Percentiles rank a stretch among this genome's conserved stretches.
phyloP scores from a whole-genome alignment of 1,140 invertebrate genomes.

The Belonocnema kinseyi region DNA sequence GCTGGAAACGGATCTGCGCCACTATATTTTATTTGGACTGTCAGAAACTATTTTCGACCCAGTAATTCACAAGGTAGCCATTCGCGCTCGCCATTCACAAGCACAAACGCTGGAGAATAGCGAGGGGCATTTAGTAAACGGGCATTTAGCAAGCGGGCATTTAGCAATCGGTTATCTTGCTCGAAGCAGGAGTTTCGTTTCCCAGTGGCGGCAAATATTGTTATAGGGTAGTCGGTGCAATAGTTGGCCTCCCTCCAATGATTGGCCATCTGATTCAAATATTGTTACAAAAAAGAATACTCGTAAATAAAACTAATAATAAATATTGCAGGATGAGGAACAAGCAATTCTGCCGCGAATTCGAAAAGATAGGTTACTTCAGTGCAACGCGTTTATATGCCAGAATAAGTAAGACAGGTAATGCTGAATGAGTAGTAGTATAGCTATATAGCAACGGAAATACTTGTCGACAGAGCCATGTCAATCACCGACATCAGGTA shows the following conservation, averaged over 20 bases:
- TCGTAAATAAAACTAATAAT: too few species aligned
- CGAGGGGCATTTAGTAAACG: neutral
- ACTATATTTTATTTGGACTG: conserved; percentile 27
- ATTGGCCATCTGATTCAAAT: too few species aligned
- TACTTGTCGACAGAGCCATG: neutral
- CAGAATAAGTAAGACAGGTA: too few species aligned
- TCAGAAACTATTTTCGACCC: conserved; percentile 13
- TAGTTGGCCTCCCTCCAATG: too few species aligned
- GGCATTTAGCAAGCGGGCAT: conserved; percentile 3
- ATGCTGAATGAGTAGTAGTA: neutral
- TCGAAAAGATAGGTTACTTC: too few species aligned
- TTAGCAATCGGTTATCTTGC: conserved; percentile 1
- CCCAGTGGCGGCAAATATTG: conserved; percentile 35
- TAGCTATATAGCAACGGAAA: neutral
- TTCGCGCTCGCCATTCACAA: conserved; percentile 12
- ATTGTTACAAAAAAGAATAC: too few species aligned
- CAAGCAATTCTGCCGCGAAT: too few species aligned
- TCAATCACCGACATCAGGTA: too few species aligned
- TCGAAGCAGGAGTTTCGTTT: neutral
- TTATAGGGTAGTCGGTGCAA: neutral
- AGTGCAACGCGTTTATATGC: too few species aligned
- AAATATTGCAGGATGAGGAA: too few species aligned
- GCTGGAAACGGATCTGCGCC: neutral
- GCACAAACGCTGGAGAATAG: neutral
- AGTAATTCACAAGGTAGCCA: conserved; percentile 5